A percentile compares a stretch with the other conserved stretches of the same genome.
Evolutionary conservation across 1,140 invertebrate genomes (phyloP).

Genomic region (Meloidogyne exigua): DNA sequence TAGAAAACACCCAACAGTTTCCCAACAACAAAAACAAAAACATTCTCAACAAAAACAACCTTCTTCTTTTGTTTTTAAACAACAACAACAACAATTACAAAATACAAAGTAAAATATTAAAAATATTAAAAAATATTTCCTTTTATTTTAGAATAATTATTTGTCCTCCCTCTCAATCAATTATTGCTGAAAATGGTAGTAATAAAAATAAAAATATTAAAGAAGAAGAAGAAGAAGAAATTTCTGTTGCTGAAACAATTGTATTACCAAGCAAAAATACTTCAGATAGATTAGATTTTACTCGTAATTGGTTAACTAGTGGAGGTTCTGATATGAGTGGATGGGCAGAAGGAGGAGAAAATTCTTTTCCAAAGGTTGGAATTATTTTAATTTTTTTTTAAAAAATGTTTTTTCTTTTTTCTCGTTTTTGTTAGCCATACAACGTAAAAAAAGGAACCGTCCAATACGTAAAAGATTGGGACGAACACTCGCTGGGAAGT

Average conservation of each 20-base stretch:
- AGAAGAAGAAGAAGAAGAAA: conserved; percentile 29
- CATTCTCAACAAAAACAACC: background rate
- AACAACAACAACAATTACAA: background rate
- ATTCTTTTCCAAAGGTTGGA: conserved; percentile 37
- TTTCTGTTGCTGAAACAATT: conserved; percentile 59
- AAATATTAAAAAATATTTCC: background rate
- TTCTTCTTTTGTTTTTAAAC: background rate
- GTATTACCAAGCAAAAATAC: conserved; percentile 55
- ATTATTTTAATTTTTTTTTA: background rate
- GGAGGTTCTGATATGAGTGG: conserved; percentile 2
- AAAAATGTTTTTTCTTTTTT: background rate
- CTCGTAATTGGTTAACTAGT: conserved; percentile 49
- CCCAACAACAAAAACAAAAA: background rate
- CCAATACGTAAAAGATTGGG: conserved; percentile 27
- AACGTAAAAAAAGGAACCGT: background rate
- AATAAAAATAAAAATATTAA: background rate
- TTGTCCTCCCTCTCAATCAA: background rate
- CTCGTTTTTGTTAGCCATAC: conserved; percentile 1
- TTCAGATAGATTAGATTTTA: conserved; percentile 61
- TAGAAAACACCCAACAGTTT: background rate
- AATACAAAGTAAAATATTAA: background rate
- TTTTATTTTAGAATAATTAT: background rate
- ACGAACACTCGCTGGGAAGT: conserved; percentile 58
- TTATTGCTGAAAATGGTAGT: background rate
- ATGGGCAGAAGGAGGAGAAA: conserved; percentile 28